Evolutionary conservation across 35 echinoderm and acorn worm species (phyloP).

Genomic region (Ophioderma brevispina): DNA sequence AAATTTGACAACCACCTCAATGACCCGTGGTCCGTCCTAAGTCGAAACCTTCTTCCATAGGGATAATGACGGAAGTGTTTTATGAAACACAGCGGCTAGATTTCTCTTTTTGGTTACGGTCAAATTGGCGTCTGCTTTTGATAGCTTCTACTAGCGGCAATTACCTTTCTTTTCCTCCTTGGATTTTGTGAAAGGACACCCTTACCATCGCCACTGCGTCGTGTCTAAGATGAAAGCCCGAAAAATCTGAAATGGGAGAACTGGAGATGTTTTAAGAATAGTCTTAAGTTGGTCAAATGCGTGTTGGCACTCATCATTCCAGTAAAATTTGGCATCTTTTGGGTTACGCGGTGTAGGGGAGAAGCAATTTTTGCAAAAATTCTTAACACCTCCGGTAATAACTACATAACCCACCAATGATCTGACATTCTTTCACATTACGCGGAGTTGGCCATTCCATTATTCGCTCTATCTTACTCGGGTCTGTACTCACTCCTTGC

Average conservation of each 20-base stretch:
- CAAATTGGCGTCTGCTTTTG: neutral
- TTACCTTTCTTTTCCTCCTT: too few species aligned
- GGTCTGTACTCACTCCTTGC: conserved; percentile 27
- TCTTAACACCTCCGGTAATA: neutral
- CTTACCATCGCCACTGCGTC: too few species aligned
- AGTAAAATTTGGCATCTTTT: neutral
- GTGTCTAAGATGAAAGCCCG: too few species aligned
- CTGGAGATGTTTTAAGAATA: too few species aligned
- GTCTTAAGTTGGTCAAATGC: neutral
- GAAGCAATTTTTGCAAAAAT: neutral
- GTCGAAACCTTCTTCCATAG: neutral
- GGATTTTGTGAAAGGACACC: too few species aligned
- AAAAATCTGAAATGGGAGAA: too few species aligned
- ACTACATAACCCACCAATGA: neutral
- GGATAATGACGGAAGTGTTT: neutral
- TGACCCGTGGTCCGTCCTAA: neutral
- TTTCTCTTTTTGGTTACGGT: neutral
- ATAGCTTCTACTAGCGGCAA: too few species aligned
- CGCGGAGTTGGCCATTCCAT: neutral
- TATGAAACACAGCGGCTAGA: neutral
- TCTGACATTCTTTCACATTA: neutral
- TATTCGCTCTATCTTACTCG: neutral
- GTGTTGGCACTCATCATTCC: neutral
- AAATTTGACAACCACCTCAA: too few species aligned
- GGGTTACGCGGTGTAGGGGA: neutral